phyloP scores from a whole-genome alignment of 2,797 vertebrate species.

The Eulemur rubriventer region DNA sequence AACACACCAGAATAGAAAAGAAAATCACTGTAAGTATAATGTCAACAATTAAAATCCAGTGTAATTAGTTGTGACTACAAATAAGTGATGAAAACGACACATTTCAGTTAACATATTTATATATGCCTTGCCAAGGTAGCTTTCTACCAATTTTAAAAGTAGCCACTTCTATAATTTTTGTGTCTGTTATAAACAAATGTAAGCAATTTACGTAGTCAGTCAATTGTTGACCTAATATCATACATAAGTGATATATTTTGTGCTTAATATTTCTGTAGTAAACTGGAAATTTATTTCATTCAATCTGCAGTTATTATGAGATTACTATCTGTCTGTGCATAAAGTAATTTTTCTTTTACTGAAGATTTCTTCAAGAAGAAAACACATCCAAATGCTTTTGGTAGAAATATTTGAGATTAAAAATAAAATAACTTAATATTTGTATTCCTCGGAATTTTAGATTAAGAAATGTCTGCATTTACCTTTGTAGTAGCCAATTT shows the following conservation, averaged over 20 bases:
- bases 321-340: background rate
- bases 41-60: background rate
- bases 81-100: background rate
- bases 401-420: slow-evolving; percentile 15
- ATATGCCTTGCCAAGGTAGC: background rate
- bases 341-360: background rate
- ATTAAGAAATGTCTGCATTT: background rate
- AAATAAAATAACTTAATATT: background rate
- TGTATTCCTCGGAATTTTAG: background rate
- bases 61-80: slow-evolving; percentile 1
- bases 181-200: background rate
- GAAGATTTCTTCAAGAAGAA: background rate
- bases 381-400: background rate
- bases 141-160: background rate
- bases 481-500: background rate
- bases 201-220: background rate
- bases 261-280: background rate
- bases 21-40: background rate
- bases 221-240: background rate
- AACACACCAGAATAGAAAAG: background rate
- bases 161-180: background rate
- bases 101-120: slow-evolving; percentile 22
- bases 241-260: background rate
- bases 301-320: background rate
- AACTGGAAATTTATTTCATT: background rate